Evolutionary conservation across 2,797 vertebrate species (phyloP), one percentile per base, ranked within the genome.

Genomic region (Otus scops): DNA sequence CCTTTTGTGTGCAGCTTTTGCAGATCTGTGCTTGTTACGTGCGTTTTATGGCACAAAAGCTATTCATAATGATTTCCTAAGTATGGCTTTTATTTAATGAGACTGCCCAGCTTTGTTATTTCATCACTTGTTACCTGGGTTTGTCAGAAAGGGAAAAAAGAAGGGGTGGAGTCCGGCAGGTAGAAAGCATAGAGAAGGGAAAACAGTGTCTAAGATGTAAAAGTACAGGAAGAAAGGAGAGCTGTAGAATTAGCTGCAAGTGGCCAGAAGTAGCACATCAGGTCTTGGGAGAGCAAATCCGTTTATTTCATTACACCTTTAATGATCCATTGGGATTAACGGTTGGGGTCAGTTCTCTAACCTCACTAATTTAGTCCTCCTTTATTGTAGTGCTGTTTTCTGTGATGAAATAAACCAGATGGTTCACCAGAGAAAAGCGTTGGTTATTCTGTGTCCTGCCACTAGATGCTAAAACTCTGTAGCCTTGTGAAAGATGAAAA

Each of bases 271-370:
- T 69, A 81, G 77, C 84, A 51, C 67, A 86, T 90, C 56, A 64
- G 38, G 32, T 64, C 45, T 36, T 65, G 36, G 26, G 57, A 94
- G 70, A 77, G 56, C 51, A 92, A 82, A 90, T 89, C 70, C 24
- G 18, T 92, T 90, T 76, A 27, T 76, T 95, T 93, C 53, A 47
- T 94, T 91, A 56, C 48, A 22, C 70, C 60, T 90, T 85, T 94
- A 93, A 82, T 68, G 57, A 79, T 77, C 93, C 48, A 1, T 61
- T 73, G 26, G 65, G 82, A 88, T 92, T 95, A 91, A 92, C 79
- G 59, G 43, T 71, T 76, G 82, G 80, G 79, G 87, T 77, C 65
- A 69, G 36, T 73, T 83, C 47, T 78, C 47, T 81, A 47, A 69
- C 82, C 79, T 73, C 81, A 53, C 81, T 88, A 28, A 60, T 90